A percentile compares a stretch with the other conserved stretches of the same genome.
Evolutionary conservation across 2,113 vertebrate genomes (phyloP).

Genomic region (Entelurus aequoreus): DNA sequence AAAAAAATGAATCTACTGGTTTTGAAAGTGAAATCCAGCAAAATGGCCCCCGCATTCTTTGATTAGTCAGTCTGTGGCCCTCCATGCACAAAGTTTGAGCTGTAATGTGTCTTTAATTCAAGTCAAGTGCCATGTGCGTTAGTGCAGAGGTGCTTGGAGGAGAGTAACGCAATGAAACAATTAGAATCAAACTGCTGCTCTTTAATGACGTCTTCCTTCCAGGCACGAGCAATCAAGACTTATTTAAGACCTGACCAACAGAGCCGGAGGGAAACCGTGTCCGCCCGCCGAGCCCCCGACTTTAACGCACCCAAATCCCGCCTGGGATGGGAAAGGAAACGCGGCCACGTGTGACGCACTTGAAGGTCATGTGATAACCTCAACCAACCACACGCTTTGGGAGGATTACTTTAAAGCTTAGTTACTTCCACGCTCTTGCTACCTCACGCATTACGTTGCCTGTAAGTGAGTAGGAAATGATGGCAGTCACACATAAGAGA

Average conservation of each 20-base stretch:
- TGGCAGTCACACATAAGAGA: too few species aligned
- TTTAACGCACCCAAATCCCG: neutral
- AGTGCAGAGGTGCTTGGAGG: slow-evolving; percentile 43
- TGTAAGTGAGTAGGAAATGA: neutral
- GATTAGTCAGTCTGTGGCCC: too few species aligned
- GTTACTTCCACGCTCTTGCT: too few species aligned
- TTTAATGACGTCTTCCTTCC: slow-evolving; percentile 47
- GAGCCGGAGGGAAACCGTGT: slow-evolving; percentile 28
- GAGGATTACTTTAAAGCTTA: neutral
- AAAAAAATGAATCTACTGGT: too few species aligned
- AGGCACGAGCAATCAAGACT: slow-evolving; percentile 55
- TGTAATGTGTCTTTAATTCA: slow-evolving; percentile 65
- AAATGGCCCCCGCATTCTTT: too few species aligned
- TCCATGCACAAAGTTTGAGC: neutral
- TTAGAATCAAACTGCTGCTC: slow-evolving; percentile 59
- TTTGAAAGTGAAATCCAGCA: too few species aligned
- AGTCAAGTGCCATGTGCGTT: slow-evolving; percentile 59
- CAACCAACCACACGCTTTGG: too few species aligned
- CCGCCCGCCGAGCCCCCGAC: neutral
- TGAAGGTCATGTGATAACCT: neutral
- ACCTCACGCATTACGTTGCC: neutral
- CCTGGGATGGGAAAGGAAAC: slow-evolving; percentile 3
- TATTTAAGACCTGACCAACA: slow-evolving; percentile 44
- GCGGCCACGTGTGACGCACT: slow-evolving; percentile 16
- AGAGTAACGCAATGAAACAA: slow-evolving; percentile 61